Percentiles rank a stretch among this genome's conserved stretches.
phyloP scores from a whole-genome alignment of 2,888 invertebrate genomes.

The Calameuta pallipes region DNA sequence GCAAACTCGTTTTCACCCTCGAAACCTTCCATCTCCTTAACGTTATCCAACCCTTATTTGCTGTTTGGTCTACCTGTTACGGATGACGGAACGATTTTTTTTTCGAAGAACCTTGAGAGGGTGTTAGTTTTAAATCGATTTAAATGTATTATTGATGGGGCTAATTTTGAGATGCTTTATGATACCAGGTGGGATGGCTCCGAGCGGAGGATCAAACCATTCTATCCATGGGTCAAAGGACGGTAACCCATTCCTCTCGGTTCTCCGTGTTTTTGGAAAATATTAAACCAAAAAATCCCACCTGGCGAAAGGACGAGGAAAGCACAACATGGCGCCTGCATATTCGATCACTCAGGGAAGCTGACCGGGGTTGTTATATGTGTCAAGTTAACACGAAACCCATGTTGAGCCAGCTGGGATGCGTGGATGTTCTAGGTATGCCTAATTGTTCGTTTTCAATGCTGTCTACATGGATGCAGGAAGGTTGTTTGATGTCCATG shows the following conservation, averaged over 20 bases:
- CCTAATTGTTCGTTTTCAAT: constrained; percentile 48
- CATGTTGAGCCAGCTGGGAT: constrained; percentile 83
- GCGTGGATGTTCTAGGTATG: constrained; percentile 81
- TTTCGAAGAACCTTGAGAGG: background rate
- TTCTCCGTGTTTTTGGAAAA: constrained; percentile 73
- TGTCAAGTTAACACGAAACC: constrained; percentile 83
- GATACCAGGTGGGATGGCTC: constrained; percentile 79
- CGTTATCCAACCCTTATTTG: background rate
- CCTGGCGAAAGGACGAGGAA: constrained; percentile 69
- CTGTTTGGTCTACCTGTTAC: background rate
- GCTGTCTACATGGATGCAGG: background rate
- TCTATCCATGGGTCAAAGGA: constrained; percentile 77
- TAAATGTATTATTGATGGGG: background rate
- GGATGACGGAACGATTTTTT: background rate
- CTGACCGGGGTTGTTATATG: constrained; percentile 84
- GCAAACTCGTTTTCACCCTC: background rate
- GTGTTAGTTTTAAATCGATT: background rate
- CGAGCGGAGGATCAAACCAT: constrained; percentile 82
- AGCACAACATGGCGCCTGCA: constrained; percentile 80
- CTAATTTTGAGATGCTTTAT: background rate
- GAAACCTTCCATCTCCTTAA: background rate
- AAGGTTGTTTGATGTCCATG: background rate
- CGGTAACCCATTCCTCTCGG: constrained; percentile 80
- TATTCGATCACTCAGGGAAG: constrained; percentile 77
- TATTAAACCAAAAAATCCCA: constrained; percentile 53